These are phyloP conservation scores for Spermophilus dauricus DNA, from an alignment of 2,113 vertebrate species.

Conservation along the genomic window DNA sequence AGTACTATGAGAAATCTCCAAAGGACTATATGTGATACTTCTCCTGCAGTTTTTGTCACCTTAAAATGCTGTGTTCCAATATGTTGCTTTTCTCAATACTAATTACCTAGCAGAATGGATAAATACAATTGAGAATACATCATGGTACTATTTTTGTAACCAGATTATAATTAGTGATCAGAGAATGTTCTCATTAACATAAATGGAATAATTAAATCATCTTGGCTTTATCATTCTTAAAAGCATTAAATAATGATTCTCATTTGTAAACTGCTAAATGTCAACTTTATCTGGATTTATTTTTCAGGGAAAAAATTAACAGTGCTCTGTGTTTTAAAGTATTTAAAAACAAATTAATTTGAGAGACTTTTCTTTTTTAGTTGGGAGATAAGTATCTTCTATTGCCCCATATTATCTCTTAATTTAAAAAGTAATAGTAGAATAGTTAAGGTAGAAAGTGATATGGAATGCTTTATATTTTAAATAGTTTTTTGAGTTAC, in stretches of 20 bases:
- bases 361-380: not conserved
- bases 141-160: constrained; percentile 79
- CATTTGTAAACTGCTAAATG: constrained; percentile 27
- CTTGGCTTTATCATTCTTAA: constrained; percentile 65
- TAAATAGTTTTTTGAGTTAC: not conserved
- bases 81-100: constrained; percentile 80
- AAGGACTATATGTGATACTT: constrained; percentile 85
- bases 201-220: constrained; percentile 79
- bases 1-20: constrained; percentile 83
- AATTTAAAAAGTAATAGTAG: not conserved
- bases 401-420: not conserved
- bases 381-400: not conserved
- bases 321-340: not conserved
- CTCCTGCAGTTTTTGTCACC: constrained; percentile 83
- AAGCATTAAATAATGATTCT: constrained; percentile 30
- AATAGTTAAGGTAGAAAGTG: not conserved
- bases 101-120: constrained; percentile 83
- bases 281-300: constrained; percentile 44
- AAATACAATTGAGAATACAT: constrained; percentile 80
- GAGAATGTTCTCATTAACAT: constrained; percentile 77
- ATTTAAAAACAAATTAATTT: not conserved
- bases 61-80: constrained; percentile 82
- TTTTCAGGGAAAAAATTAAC: not conserved
- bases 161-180: constrained; percentile 78
- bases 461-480: not conserved